A percentile compares a stretch with the other conserved stretches of the same genome.
Evolutionary conservation across 2,888 invertebrate genomes (phyloP).

Genomic region (Platycheirus albimanus): DNA sequence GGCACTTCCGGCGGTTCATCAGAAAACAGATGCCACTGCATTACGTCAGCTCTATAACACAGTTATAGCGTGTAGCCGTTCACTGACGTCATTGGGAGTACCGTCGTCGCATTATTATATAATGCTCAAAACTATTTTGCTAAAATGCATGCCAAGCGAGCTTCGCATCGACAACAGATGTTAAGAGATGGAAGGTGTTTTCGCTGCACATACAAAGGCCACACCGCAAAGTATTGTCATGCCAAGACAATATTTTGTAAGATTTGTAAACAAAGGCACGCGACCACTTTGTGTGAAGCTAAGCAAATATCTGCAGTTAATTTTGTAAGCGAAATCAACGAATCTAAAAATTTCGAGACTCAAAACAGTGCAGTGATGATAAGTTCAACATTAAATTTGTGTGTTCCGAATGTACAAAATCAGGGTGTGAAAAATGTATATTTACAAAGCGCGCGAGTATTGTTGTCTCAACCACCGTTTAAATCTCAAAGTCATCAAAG

Average conservation of each 20-base stretch:
- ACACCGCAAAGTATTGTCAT: conserved; percentile 12
- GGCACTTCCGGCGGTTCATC: background rate
- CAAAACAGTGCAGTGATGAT: too few relatives aligned
- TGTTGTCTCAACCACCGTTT: background rate
- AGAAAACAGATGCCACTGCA: conserved; percentile 7
- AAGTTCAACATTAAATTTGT: background rate
- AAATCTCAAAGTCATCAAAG: background rate
- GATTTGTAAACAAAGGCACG: conserved; percentile 1
- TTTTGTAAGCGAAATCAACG: background rate
- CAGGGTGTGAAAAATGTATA: background rate
- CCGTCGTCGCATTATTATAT: conserved; percentile 7
- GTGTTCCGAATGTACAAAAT: background rate
- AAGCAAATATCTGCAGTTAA: background rate
- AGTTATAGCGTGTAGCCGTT: conserved; percentile 26
- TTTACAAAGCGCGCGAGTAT: conserved; percentile 9
- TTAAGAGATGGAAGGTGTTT: conserved; percentile 16
- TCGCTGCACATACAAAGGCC: conserved; percentile 11
- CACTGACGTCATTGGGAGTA: conserved; percentile 17
- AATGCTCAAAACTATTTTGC: conserved; percentile 13
- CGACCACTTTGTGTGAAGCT: background rate
- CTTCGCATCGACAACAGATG: conserved; percentile 15
- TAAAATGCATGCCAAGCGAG: conserved; percentile 24
- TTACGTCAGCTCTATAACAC: conserved; percentile 16
- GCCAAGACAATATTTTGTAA: background rate
- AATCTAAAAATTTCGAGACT: background rate